Evolutionary conservation across 2,797 vertebrate genomes (phyloP).

Genomic region (Rhinichthys osculus): DNA sequence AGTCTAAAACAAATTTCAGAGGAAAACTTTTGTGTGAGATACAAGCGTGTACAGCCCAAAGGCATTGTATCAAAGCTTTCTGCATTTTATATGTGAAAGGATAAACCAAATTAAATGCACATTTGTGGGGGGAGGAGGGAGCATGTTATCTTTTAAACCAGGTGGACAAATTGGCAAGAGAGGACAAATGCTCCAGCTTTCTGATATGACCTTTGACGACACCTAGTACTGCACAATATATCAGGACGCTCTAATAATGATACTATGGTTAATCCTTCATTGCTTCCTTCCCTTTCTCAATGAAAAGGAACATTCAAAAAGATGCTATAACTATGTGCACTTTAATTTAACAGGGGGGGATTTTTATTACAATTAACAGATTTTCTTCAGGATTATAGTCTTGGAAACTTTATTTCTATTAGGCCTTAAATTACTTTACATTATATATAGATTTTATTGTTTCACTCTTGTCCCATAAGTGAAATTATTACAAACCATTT

Average conservation of each 20-base stretch:
- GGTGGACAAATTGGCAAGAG: slow-evolving; percentile 61
- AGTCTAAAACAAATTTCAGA: neutral
- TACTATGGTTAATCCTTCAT: neutral
- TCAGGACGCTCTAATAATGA: neutral
- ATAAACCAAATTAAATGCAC: slow-evolving; percentile 55
- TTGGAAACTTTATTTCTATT: neutral
- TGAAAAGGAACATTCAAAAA: neutral
- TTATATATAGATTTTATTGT: neutral
- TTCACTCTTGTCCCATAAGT: neutral
- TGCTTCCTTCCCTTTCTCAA: neutral
- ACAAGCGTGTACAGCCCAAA: neutral
- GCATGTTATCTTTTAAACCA: slow-evolving; percentile 68
- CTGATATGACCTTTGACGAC: slow-evolving; percentile 19
- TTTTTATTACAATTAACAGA: neutral
- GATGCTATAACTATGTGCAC: neutral
- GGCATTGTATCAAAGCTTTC: neutral
- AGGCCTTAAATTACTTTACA: neutral
- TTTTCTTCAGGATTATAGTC: neutral
- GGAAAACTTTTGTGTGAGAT: neutral
- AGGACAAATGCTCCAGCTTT: neutral
- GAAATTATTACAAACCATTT: neutral
- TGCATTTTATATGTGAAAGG: neutral
- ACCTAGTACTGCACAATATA: neutral
- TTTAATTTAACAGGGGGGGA: neutral
- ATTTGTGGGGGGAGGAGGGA: neutral